These are phyloP conservation scores for Galeruca laticollis DNA, from an alignment of 2,888 invertebrate genomes.

Conservation along the genomic window DNA sequence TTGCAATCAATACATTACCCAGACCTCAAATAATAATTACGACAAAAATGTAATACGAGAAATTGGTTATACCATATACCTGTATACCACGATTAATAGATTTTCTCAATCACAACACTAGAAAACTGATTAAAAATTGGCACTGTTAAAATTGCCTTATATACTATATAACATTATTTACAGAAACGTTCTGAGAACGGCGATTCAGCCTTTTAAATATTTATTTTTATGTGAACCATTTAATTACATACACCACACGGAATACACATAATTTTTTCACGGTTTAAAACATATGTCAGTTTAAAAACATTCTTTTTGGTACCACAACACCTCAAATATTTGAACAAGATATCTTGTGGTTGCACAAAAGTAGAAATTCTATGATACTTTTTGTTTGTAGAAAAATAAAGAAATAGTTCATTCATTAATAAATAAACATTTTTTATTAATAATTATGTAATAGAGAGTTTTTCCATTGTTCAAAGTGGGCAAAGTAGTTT, in stretches of 20 bases:
- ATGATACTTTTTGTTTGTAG: slow-evolving; percentile 1
- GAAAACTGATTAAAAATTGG: neutral
- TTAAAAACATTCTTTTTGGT: slow-evolving; percentile 30
- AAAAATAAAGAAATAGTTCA: neutral
- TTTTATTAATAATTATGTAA: no score
- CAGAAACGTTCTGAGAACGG: slow-evolving; percentile 19
- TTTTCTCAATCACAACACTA: neutral
- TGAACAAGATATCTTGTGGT: slow-evolving; percentile 27
- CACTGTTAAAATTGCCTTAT: slow-evolving; percentile 7
- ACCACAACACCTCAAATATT: slow-evolving; percentile 30
- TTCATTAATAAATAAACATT: neutral
- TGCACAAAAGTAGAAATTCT: slow-evolving; percentile 20
- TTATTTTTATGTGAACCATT: slow-evolving; percentile 25
- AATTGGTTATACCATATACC: neutral
- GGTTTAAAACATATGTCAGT: slow-evolving; percentile 21
- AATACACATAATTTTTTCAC: slow-evolving; percentile 17
- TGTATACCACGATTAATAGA: neutral
- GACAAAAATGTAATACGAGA: no score
- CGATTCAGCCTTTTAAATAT: slow-evolving; percentile 13
- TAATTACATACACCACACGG: slow-evolving; percentile 5
- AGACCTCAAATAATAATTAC: no score
- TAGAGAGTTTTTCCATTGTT: no score
- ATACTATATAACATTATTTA: slow-evolving; percentile 15
- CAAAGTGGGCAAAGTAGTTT: no score
- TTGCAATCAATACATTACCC: no score